Evolutionary conservation across 2,113 vertebrate species (phyloP).

Genomic region (Tragelaphus scriptus): DNA sequence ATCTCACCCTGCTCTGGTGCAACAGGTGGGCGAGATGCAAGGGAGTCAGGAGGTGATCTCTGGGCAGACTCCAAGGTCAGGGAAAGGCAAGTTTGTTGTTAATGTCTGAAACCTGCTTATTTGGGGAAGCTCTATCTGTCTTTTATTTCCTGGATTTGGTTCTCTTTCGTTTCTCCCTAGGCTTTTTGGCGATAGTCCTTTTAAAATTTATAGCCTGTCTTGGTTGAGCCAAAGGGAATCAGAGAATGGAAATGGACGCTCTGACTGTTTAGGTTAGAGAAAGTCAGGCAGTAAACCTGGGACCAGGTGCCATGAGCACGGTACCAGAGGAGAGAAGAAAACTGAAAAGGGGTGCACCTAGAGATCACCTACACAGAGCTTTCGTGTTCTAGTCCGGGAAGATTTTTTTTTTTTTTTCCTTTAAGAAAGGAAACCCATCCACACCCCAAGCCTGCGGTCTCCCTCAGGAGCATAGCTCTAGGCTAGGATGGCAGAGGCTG

Average conservation of each 20-base stretch:
- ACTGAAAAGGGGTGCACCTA: not conserved
- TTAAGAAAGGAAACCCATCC: not conserved
- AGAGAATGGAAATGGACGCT: not conserved
- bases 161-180: not conserved
- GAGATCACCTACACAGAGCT: not conserved
- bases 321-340: not conserved
- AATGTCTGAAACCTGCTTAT: not conserved
- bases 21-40: not conserved
- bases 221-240: not conserved
- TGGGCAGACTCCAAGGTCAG: not conserved
- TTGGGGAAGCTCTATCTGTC: not conserved
- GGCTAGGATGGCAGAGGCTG: not conserved
- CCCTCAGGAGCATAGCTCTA: no score
- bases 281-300: not conserved
- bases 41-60: not conserved
- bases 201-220: not conserved
- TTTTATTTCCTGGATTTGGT: not conserved
- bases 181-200: conserved; percentile 19
- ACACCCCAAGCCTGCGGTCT: not conserved
- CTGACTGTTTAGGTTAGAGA: not conserved
- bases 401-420: not conserved
- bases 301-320: not conserved
- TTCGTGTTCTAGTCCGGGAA: not conserved
- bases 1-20: not conserved
- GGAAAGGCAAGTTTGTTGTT: not conserved